Evolutionary conservation across 2,888 invertebrate genomes (phyloP).

Genomic region (Notodonta ziczac): DNA sequence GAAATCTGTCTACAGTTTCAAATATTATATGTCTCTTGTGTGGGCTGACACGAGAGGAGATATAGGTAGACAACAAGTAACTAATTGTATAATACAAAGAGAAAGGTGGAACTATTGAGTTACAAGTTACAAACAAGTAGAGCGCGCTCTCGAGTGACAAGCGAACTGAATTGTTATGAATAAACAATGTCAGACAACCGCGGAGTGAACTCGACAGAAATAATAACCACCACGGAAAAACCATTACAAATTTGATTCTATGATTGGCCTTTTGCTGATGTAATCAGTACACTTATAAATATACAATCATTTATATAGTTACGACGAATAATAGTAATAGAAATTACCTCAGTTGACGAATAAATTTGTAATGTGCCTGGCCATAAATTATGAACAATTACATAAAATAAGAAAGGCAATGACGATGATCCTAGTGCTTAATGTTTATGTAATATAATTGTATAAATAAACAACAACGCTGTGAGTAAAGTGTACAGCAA

Average conservation of each 20-base stretch:
- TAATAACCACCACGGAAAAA: constrained; percentile 10
- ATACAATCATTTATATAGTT: background rate
- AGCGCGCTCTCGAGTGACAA: constrained; percentile 23
- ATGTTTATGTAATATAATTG: too few relatives aligned
- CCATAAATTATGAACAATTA: too few relatives aligned
- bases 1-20: constrained; percentile 4
- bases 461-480: background rate
- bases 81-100: constrained; percentile 37
- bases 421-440: too few relatives aligned
- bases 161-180: constrained; percentile 18
- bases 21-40: constrained; percentile 11
- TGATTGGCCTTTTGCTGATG: background rate
- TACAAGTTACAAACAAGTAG: constrained; percentile 35
- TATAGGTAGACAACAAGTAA: constrained; percentile 12
- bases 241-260: background rate
- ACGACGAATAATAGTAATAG: background rate
- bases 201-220: constrained; percentile 8
- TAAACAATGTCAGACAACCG: constrained; percentile 21
- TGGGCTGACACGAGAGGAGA: constrained; percentile 8
- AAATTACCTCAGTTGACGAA: background rate
- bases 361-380: background rate
- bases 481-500: constrained; percentile 9
- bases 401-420: too few relatives aligned
- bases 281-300: background rate
- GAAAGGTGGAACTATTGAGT: constrained; percentile 52